These are phyloP conservation scores for Nannobrachium achirus DNA, from an alignment of 2,113 vertebrate species.

Conservation along the genomic window DNA sequence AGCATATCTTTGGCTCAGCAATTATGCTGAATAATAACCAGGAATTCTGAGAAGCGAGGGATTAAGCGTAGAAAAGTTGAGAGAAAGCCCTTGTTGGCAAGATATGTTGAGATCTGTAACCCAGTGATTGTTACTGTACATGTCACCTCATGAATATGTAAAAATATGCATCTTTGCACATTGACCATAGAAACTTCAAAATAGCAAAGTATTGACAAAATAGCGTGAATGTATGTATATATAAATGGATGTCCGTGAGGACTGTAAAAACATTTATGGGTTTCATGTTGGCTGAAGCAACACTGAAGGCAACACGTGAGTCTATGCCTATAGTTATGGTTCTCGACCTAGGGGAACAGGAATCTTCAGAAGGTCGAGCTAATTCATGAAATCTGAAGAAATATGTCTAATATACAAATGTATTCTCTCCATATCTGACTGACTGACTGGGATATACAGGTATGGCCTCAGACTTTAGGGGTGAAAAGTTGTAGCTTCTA, in stretches of 20 bases:
- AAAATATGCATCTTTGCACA: slow-evolving; percentile 16
- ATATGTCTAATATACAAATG: too few relatives aligned
- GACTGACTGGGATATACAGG: too few relatives aligned
- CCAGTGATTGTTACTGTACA: slow-evolving; percentile 16
- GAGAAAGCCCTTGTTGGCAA: slow-evolving; percentile 14
- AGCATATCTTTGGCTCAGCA: slow-evolving; percentile 55
- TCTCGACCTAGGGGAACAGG: too few relatives aligned
- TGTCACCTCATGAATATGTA: slow-evolving; percentile 5
- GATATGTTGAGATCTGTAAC: slow-evolving; percentile 3
- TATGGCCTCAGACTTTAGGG: too few relatives aligned
- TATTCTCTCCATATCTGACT: too few relatives aligned
- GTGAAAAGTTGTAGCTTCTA: too few relatives aligned
- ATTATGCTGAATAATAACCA: slow-evolving; percentile 21
- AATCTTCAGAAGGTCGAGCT: too few relatives aligned
- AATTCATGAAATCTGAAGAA: too few relatives aligned
- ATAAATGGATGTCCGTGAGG: too few relatives aligned
- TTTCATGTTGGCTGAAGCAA: slow-evolving; percentile 53
- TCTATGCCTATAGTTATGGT: background rate
- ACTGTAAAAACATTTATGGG: slow-evolving; percentile 23
- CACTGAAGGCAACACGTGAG: slow-evolving; percentile 55
- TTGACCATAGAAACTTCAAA: background rate
- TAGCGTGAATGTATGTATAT: background rate
- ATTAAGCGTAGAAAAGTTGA: background rate
- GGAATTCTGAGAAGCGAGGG: background rate
- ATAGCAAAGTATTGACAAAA: slow-evolving; percentile 15